A percentile compares a stretch with the other conserved stretches of the same genome.
phyloP scores from a whole-genome alignment of 2,113 vertebrate species.

The Dunckerocampus dactyliophorus region DNA sequence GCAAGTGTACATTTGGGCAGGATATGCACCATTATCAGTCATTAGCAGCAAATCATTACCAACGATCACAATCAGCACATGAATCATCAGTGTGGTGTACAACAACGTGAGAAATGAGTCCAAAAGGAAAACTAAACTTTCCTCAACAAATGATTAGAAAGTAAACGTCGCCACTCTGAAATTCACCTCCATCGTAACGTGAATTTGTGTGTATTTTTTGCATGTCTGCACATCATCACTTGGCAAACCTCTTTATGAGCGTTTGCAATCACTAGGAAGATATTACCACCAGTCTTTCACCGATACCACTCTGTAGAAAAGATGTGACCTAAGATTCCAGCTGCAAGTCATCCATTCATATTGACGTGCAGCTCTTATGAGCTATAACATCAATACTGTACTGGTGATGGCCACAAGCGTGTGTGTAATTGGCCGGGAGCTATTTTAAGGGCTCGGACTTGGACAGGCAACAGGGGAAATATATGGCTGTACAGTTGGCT shows the following conservation, averaged over 20 bases:
- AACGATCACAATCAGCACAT: neutral
- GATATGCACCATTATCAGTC: constrained; percentile 43
- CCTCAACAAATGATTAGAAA: neutral
- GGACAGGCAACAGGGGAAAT: constrained; percentile 52
- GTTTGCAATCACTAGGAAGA: neutral
- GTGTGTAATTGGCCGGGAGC: constrained; percentile 42
- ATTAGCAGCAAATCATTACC: constrained; percentile 35
- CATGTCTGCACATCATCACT: neutral
- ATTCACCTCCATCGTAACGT: neutral
- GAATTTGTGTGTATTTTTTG: neutral
- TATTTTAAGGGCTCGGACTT: constrained; percentile 63
- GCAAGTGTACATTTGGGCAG: constrained; percentile 44
- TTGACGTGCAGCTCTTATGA: constrained; percentile 33
- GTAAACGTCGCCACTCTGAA: neutral
- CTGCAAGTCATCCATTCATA: constrained; percentile 33
- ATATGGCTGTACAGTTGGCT: constrained; percentile 42
- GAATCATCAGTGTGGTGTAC: neutral
- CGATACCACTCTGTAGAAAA: neutral
- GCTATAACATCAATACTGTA: constrained; percentile 45
- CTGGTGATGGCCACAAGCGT: constrained; percentile 16
- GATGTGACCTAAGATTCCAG: neutral
- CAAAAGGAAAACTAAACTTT: neutral
- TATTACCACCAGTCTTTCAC: neutral
- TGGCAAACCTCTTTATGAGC: neutral
- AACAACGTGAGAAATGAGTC: neutral